Base-by-base conservation (phyloP, 2,113 vertebrate genomes). In the Acanthochromis polyacanthus region DNA sequence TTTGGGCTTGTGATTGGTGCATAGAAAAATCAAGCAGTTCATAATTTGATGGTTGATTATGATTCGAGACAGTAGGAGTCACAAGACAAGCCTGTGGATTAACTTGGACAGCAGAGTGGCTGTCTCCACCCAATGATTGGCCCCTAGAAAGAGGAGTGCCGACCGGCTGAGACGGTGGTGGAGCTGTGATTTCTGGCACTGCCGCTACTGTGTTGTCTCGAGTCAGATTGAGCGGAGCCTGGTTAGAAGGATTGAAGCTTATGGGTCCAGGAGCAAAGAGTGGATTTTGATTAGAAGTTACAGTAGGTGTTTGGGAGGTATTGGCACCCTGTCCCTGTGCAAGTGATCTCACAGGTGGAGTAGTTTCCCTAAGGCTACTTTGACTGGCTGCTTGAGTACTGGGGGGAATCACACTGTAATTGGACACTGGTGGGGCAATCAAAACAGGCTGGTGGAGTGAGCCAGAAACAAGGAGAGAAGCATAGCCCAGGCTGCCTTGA, bases 381-480 rank as follows among this genome's bases (percentile, higher is more conserved):
- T 83, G 91, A 93, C 80, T 92, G 77, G 93, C 75, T 74, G 95
- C 83, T 88, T 91, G 93, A 19, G 87, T 82, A 86, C 92, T 82
- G 19, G 96, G 93, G 68, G 95, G 92, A 90, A 95, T 93, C 90
- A 96, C 89, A 64, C 90, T 94, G 87, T 94, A 96, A 93, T 93
- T 96, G 58, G 96, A 96, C 86, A 96, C 96, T 19, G 97, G 97
- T 17, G 96, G 97, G 59, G 98, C 96, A 72, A 98, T 96, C 91
- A 98, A 71, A 81, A 98, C 90, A 0, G 96, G 96, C 9, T 95
- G 97, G 82, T 95, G 96, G 60, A 97, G 87, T n/a, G 96, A 91
- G 40, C 97, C 96, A 0, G 97, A 89, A 16, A 95, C 92, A 32
- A 99, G 91, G 53, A 99, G 94, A 87, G 96, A 97, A 4, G 97